Conservation (phyloP, 1,140 invertebrate genomes). For the Zaprionus capensis region DNA sequence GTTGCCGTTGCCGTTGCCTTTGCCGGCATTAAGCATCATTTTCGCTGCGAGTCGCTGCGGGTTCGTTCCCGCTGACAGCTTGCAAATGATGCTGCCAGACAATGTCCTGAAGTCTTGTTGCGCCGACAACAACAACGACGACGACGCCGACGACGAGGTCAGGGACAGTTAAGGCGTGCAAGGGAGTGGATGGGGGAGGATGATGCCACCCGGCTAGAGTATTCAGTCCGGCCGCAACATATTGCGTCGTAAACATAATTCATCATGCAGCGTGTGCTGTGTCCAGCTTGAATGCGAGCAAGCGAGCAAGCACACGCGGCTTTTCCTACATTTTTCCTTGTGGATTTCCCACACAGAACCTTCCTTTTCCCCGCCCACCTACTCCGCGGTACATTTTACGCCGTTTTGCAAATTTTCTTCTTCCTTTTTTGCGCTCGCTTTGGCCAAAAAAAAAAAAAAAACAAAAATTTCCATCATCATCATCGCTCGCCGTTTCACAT, state of each 20-base stretch:
- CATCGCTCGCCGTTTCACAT: slow-evolving; percentile 68
- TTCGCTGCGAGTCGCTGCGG: slow-evolving; percentile 40
- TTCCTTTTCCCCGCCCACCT: neutral
- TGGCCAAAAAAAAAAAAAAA: slow-evolving; percentile 36
- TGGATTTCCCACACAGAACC: neutral
- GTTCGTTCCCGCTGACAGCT: slow-evolving; percentile 56
- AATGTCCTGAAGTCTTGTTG: slow-evolving; percentile 63
- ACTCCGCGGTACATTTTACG: slow-evolving; percentile 60
- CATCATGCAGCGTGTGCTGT: slow-evolving; percentile 64
- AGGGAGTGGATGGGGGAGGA: neutral
- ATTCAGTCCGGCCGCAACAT: slow-evolving; percentile 67
- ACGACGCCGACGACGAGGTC: neutral
- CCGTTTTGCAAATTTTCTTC: slow-evolving; percentile 71
- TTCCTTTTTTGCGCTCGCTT: slow-evolving; percentile 51
- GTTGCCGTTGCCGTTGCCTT: no score
- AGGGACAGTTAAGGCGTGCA: neutral
- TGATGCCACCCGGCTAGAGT: neutral
- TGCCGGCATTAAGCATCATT: slow-evolving; percentile 71
- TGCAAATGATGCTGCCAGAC: slow-evolving; percentile 69
- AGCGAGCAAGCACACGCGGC: neutral
- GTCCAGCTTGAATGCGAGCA: slow-evolving; percentile 30
- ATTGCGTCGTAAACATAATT: slow-evolving; percentile 83
- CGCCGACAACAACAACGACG: neutral
- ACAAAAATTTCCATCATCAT: slow-evolving; percentile 76
- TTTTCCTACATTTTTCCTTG: slow-evolving; percentile 1